Conservation (phyloP, 2,113 vertebrate species). For the Cygnus atratus region DNA sequence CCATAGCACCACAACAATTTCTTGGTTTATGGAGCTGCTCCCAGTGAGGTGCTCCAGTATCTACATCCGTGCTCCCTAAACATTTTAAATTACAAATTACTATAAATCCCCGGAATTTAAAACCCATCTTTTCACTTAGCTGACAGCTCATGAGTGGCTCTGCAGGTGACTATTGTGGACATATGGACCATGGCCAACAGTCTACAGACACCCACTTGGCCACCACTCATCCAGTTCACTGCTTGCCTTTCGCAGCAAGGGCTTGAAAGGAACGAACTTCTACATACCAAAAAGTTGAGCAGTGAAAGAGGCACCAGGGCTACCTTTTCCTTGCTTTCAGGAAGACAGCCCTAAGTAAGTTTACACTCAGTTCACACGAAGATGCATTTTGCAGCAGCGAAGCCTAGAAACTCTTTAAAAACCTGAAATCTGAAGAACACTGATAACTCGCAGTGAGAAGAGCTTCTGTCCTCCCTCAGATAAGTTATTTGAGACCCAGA, state of each 20-base stretch:
- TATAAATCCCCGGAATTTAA: background rate
- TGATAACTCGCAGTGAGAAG: background rate
- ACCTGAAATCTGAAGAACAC: background rate
- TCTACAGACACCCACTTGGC: background rate
- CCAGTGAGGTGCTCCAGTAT: background rate
- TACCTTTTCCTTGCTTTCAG: background rate
- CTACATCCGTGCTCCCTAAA: background rate
- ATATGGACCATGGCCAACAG: background rate
- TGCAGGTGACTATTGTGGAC: background rate
- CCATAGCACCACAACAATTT: background rate
- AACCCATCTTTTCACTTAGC: background rate
- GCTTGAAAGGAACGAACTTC: background rate
- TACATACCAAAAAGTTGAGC: accelerated
- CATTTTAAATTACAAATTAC: background rate
- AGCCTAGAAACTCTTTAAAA: background rate
- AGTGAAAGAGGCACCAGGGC: background rate
- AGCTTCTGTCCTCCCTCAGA: background rate
- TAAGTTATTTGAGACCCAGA: background rate
- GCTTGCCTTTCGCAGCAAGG: background rate
- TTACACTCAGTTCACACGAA: background rate
- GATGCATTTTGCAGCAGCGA: accelerated
- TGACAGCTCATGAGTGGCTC: background rate
- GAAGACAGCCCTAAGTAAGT: background rate
- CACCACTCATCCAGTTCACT: background rate
- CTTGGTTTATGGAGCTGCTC: background rate